Evolutionary conservation across 2,797 vertebrate species (phyloP).

Genomic region (Scarus forsteni): DNA sequence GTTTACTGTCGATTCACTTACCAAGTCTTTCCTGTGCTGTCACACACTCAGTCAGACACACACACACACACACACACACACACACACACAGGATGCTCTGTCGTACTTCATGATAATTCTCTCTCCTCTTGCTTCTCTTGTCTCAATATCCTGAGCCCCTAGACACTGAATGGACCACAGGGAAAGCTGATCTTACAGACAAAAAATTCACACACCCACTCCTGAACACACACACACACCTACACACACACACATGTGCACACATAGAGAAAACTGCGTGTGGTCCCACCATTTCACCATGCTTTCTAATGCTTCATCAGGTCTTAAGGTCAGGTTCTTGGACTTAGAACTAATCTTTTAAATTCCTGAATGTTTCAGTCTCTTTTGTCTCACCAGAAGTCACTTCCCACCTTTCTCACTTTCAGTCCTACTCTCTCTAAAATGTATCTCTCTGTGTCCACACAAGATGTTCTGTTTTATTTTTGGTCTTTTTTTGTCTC

Average conservation of each 20-base stretch:
- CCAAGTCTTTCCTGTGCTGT: conserved; percentile 7
- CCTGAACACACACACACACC: conserved; percentile 18
- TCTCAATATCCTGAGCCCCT: conserved; percentile 76
- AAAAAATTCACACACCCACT: conserved; percentile 24
- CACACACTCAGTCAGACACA: conserved; percentile 20
- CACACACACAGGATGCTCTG: conserved; percentile 44
- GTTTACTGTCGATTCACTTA: conserved; percentile 55
- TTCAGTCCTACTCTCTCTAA: conserved; percentile 26
- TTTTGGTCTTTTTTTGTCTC: not conserved
- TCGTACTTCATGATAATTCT: conserved; percentile 80
- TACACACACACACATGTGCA: conserved; percentile 26
- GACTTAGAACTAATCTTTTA: conserved; percentile 73
- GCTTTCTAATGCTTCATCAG: conserved; percentile 74
- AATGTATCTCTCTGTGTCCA: conserved; percentile 39
- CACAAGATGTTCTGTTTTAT: conserved; percentile 50
- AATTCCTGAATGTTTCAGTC: conserved; percentile 62
- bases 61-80: conserved; percentile 19
- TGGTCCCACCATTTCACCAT: conserved; percentile 65
- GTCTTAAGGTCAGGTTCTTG: conserved; percentile 60
- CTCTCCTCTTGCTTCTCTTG: conserved; percentile 70
- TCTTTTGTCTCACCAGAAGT: conserved; percentile 62
- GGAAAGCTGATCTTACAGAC: conserved; percentile 76
- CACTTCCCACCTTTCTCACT: conserved; percentile 33
- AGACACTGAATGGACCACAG: conserved; percentile 73
- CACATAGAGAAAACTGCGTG: conserved; percentile 58